Evolutionary conservation across 23 tunicate species (phyloP), one percentile per base, ranked within the genome.

Genomic region (Clavelina lepadiformis): DNA sequence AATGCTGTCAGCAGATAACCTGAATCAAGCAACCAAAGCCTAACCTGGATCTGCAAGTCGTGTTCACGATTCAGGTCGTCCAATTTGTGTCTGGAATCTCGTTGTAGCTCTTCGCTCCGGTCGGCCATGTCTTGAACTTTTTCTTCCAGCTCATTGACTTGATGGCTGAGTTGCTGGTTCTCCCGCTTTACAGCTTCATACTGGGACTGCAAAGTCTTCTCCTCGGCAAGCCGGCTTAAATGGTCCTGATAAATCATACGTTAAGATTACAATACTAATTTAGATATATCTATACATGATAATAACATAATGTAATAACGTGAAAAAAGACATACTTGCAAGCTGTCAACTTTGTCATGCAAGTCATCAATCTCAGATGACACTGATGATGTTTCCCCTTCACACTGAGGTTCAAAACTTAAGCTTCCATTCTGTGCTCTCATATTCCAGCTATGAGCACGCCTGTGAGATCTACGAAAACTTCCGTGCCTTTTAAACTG

Each of bases 281-380:
- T n/a, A n/a, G n/a, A n/a, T n/a, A n/a, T n/a, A n/a, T n/a, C n/a
- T n/a, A n/a, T n/a, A n/a, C n/a, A n/a, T n/a, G n/a, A n/a, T n/a
- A n/a, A n/a, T n/a, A n/a, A n/a, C n/a, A n/a, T n/a, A n/a, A n/a
- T n/a, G n/a, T n/a, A n/a, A n/a, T n/a, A n/a, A n/a, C n/a, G n/a
- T n/a, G n/a, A n/a, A n/a, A n/a, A n/a, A 6, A 59, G 22, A 7
- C 5, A 19, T 55, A 89, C 97, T 70, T 89, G 82, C 28, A 89
- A 38, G 46, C 60, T 69, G 28, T 89, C 97, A 25, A 89, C 72
- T 75, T 81, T 81, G 62, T 89, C 97, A 2, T 83, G 70, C 32
- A 89, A 68, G 46, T 89, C 89, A n/a, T 89, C 97, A 59, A 50
- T 51, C 5, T 88, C 96, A 0, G 97, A 81, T 22, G 89, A 69